These are phyloP conservation scores for Malurus cyaneus DNA, from an alignment of 2,113 vertebrate genomes.

Conservation along the genomic window DNA sequence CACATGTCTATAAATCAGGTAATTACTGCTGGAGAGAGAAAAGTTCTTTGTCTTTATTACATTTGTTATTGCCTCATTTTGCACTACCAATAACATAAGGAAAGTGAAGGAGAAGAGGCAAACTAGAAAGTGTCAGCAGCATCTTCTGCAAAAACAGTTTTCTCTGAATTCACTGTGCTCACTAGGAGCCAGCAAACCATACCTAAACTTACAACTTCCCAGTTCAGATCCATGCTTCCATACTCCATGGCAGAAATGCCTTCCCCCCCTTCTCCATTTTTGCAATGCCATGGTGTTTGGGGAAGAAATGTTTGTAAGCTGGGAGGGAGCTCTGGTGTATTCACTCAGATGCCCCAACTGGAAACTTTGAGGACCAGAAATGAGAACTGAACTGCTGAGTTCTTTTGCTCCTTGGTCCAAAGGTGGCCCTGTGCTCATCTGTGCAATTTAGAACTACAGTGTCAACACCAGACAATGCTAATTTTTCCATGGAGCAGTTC, in stretches of 20 bases:
- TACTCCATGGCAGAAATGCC: neutral
- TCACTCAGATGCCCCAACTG: neutral
- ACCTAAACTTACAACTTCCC: neutral
- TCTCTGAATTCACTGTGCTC: neutral
- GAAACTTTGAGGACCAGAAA: neutral
- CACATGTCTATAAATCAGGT: neutral
- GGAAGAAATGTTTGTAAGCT: neutral
- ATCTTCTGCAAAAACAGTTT: neutral
- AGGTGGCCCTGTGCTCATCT: neutral
- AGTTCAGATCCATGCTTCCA: neutral
- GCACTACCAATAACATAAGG: neutral
- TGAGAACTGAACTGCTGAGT: neutral
- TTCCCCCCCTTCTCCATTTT: neutral
- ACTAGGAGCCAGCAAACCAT: neutral
- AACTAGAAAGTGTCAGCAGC: neutral
- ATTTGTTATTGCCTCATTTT: neutral
- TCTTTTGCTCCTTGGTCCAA: rapidly evolving
- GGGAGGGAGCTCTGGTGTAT: neutral
- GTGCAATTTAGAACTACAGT: neutral
- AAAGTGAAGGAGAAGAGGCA: neutral
- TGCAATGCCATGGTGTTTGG: neutral
- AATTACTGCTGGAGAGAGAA: neutral
- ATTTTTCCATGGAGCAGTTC: neutral
- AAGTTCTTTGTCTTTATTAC: neutral
- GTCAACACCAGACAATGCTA: neutral